Evolutionary conservation across 2,888 invertebrate genomes (phyloP).

Genomic region (Cybosia mesomella): DNA sequence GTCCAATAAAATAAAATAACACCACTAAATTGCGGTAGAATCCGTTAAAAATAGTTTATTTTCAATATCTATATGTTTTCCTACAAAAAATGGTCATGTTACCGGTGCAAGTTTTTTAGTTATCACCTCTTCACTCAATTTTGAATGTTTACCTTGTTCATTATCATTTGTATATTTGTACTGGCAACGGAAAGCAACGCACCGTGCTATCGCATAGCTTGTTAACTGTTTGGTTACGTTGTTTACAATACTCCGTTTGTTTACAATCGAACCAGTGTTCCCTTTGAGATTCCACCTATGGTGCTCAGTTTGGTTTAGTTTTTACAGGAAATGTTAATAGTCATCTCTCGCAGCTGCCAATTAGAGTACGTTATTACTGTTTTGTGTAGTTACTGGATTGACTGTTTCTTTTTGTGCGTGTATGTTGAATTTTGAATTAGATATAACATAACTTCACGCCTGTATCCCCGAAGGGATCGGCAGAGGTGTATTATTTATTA

Average conservation of each 20-base stretch:
- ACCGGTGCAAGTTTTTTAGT: slow-evolving; percentile 19
- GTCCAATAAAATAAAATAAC: too few species aligned
- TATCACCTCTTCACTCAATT: slow-evolving; percentile 55
- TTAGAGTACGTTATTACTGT: slow-evolving; percentile 32
- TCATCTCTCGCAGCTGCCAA: slow-evolving; percentile 43
- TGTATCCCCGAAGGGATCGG: too few species aligned
- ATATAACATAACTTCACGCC: too few species aligned
- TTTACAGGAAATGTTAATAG: slow-evolving; percentile 29
- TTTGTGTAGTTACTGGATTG: slow-evolving; percentile 12
- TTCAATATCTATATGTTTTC: not conserved
- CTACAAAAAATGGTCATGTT: slow-evolving; percentile 10
- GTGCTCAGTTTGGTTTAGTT: slow-evolving; percentile 31
- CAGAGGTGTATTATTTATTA: too few species aligned
- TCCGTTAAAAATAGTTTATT: too few species aligned
- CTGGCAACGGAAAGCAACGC: slow-evolving; percentile 53
- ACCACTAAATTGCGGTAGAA: too few species aligned
- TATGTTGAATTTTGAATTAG: not conserved
- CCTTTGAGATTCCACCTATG: slow-evolving; percentile 48
- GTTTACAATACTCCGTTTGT: slow-evolving; percentile 57
- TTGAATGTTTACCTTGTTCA: slow-evolving; percentile 58
- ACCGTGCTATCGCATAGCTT: slow-evolving; percentile 56
- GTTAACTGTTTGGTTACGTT: slow-evolving; percentile 33
- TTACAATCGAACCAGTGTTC: slow-evolving; percentile 53
- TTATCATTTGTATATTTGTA: slow-evolving; percentile 67
- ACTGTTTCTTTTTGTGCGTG: not conserved